Base-by-base conservation (phyloP, 2,888 invertebrate genomes). In the Scaeva pyrastri region DNA sequence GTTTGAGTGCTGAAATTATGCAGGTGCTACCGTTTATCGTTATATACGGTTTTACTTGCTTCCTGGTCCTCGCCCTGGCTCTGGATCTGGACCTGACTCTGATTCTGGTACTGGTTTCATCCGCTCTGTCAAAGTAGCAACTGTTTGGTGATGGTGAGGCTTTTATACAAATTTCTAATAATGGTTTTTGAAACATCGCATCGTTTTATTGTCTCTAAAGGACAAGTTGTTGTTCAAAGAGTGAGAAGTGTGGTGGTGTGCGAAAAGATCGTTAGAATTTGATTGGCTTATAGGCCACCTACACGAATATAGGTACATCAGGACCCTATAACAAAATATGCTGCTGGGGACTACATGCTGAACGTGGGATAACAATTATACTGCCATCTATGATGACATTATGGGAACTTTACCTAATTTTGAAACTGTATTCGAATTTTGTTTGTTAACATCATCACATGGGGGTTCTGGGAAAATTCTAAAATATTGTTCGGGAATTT, bases 1-100 rank as follows among this genome's bases (percentile, higher is more conserved):
- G 86, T 86, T 77, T 82, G 86, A 52, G 77, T 74, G 82, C 62
- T 78, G 86, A 82, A 86, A 82, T 82, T 77, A 82, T 86, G 82
- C 86, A 86, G 86, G 86, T 86, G 86, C 77, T 41, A 68, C 58
- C 48, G 60, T 23, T 80, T n/a, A n/a, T n/a, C n/a, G n/a, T 58
- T 50, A 48, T n/a, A 55, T 6, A 10, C 16, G n/a, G 8, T 10
- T 19, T 8, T 31, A 31, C 31, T 31, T 31, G 45, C 19, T 48
- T n/a, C n/a, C 31, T 31, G 43, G 14, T 23, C n/a, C 55, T 26
- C n/a, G n/a, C n/a, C n/a, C n/a, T n/a, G n/a, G n/a, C n/a, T n/a
- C n/a, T n/a, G n/a, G n/a, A n/a, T n/a, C n/a, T n/a, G n/a, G n/a
- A n/a, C n/a, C n/a, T n/a, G n/a, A n/a, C n/a, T n/a, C n/a, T n/a